phyloP scores from a whole-genome alignment of 2,113 vertebrate species.

The Forbesichthys agassizii region DNA sequence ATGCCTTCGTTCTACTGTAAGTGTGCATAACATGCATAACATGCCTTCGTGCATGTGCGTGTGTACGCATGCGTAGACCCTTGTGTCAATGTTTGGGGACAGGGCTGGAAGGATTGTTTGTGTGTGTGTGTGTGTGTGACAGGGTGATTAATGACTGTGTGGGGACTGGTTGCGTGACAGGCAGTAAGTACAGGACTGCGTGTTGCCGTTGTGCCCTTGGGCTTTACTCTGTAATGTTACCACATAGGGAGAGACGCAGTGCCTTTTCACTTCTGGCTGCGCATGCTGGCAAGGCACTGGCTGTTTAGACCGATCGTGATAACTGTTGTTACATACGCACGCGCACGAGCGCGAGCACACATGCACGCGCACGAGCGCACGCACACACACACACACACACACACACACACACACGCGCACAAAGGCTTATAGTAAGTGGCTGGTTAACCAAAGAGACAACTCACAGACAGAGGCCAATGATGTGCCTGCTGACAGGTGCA shows the following conservation, averaged over 20 bases:
- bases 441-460: conserved; percentile 42
- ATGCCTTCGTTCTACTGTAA: not conserved
- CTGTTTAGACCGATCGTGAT: conserved; percentile 35
- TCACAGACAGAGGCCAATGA: conserved; percentile 53
- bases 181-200: conserved; percentile 29
- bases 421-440: conserved; percentile 12
- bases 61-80: not conserved
- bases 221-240: conserved; percentile 35
- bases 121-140: not conserved
- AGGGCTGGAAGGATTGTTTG: not conserved
- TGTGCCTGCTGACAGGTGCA: conserved; percentile 55
- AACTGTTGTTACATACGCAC: conserved; percentile 16
- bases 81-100: no score
- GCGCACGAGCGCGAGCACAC: no score
- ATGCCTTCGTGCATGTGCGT: not conserved
- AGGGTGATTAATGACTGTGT: conserved; percentile 25
- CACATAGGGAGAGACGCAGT: conserved; percentile 33
- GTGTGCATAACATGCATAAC: no score
- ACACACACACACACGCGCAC: not conserved
- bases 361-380: conserved; percentile 10
- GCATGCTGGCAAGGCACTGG: conserved; percentile 34
- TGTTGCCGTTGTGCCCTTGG: conserved; percentile 29
- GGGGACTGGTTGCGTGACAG: conserved; percentile 12
- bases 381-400: conserved; percentile 2
- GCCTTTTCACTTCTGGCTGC: conserved; percentile 42